Percentiles rank a stretch among this genome's conserved stretches.
Conservation (phyloP, 2,888 invertebrate species). For the Drosophila paramelanica region DNA sequence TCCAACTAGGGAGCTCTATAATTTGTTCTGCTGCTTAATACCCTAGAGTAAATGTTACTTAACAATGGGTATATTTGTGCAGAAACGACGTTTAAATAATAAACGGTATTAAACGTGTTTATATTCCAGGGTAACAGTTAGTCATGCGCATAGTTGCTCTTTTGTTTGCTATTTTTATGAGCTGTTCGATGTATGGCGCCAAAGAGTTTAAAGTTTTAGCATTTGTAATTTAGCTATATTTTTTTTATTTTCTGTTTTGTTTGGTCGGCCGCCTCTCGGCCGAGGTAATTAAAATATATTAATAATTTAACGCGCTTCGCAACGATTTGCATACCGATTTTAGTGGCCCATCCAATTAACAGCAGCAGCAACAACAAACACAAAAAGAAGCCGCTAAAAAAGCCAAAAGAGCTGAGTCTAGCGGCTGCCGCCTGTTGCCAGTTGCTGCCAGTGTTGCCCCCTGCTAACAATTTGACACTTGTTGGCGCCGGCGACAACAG, state of each 20-base stretch:
- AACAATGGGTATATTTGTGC: too few species aligned
- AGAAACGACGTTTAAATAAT: too few species aligned
- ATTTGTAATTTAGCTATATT: conserved; percentile 62
- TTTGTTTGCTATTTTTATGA: conserved; percentile 47
- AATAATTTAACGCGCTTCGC: conserved; percentile 72
- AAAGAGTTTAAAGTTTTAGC: conserved; percentile 76
- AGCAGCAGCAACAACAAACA: conserved; percentile 33
- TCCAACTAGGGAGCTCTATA: too few species aligned
- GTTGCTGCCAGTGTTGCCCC: conserved; percentile 14
- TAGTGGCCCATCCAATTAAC: conserved; percentile 62
- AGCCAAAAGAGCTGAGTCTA: conserved; percentile 16
- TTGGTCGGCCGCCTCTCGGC: conserved; percentile 9
- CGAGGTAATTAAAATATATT: conserved; percentile 77
- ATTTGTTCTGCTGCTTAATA: background rate
- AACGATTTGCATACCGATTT: conserved; percentile 53
- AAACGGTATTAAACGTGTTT: background rate
- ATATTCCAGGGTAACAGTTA: conserved; percentile 9
- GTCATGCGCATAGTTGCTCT: background rate
- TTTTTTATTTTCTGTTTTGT: conserved; percentile 9
- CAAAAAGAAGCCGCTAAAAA: conserved; percentile 46
- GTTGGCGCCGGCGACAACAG: conserved; percentile 69
- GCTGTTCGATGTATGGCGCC: conserved; percentile 69
- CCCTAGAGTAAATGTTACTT: background rate
- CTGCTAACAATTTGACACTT: conserved; percentile 72
- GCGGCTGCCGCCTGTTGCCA: conserved; percentile 1